Evolutionary conservation across 2,888 invertebrate genomes (phyloP).

Genomic region (Troides helena): DNA sequence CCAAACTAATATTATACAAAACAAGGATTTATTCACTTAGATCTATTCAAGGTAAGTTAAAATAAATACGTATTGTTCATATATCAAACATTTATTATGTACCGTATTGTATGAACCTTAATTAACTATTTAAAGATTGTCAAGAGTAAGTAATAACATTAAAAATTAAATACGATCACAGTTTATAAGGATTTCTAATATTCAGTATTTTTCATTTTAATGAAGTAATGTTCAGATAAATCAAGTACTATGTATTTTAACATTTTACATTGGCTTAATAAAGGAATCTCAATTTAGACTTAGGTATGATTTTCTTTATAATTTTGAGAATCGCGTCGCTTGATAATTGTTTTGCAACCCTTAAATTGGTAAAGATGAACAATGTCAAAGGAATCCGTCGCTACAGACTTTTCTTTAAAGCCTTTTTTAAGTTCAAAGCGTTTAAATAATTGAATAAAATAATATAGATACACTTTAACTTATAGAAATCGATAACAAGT

Average conservation of each 20-base stretch:
- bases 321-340: slow-evolving; percentile 1
- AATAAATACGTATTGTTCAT: too few species aligned
- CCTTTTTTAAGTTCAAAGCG: neutral
- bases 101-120: too few species aligned
- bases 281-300: neutral
- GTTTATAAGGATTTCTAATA: too few species aligned
- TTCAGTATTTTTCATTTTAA: too few species aligned
- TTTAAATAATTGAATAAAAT: neutral
- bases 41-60: too few species aligned
- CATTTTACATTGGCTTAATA: neutral
- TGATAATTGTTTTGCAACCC: slow-evolving; percentile 3
- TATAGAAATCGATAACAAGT: neutral
- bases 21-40: too few species aligned
- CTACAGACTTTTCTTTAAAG: neutral
- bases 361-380: slow-evolving; percentile 8
- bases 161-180: too few species aligned
- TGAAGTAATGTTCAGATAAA: too few species aligned
- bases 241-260: neutral
- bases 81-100: too few species aligned
- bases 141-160: too few species aligned
- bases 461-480: neutral
- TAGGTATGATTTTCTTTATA: neutral
- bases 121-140: too few species aligned
- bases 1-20: too few species aligned
- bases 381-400: slow-evolving; percentile 8